Evolutionary conservation across 2,797 vertebrate species (phyloP).

Genomic region (Danio jaintianensis): DNA sequence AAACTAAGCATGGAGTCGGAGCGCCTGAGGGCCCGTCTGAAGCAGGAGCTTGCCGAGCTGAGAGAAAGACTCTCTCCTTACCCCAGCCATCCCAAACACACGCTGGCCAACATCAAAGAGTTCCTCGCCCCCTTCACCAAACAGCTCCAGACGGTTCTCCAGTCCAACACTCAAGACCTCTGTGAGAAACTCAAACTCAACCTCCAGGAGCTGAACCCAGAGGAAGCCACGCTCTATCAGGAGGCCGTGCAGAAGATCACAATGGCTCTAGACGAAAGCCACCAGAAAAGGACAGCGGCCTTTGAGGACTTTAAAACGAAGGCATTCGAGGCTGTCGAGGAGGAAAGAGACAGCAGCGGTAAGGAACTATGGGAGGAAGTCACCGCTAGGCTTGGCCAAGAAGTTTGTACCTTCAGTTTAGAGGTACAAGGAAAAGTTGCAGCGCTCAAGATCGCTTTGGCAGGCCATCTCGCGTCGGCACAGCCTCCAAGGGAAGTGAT

Average conservation of each 20-base stretch:
- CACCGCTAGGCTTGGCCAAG: slow-evolving; percentile 70
- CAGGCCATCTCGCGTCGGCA: slow-evolving; percentile 55
- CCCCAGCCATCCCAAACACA: slow-evolving; percentile 55
- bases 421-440: slow-evolving; percentile 67
- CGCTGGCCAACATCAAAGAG: slow-evolving; percentile 68
- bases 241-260: slow-evolving; percentile 69
- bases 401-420: slow-evolving; percentile 69
- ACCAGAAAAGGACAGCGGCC: slow-evolving; percentile 62
- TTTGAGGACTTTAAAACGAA: slow-evolving; percentile 73
- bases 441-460: slow-evolving; percentile 68
- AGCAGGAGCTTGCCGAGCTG: slow-evolving; percentile 78
- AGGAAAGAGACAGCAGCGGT: slow-evolving; percentile 62
- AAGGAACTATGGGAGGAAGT: slow-evolving; percentile 69
- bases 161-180: slow-evolving; percentile 72
- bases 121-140: slow-evolving; percentile 72
- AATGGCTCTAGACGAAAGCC: slow-evolving; percentile 70
- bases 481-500: slow-evolving; percentile 55
- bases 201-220: slow-evolving; percentile 67
- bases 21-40: slow-evolving; percentile 73
- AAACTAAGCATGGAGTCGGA: slow-evolving; percentile 77
- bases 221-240: slow-evolving; percentile 57
- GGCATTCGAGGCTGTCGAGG: slow-evolving; percentile 59
- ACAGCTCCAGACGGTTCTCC: slow-evolving; percentile 74
- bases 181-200: slow-evolving; percentile 73
- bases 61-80: slow-evolving; percentile 73